These are phyloP conservation scores for Perca flavescens DNA, from an alignment of 2,113 vertebrate genomes.

Conservation along the genomic window DNA sequence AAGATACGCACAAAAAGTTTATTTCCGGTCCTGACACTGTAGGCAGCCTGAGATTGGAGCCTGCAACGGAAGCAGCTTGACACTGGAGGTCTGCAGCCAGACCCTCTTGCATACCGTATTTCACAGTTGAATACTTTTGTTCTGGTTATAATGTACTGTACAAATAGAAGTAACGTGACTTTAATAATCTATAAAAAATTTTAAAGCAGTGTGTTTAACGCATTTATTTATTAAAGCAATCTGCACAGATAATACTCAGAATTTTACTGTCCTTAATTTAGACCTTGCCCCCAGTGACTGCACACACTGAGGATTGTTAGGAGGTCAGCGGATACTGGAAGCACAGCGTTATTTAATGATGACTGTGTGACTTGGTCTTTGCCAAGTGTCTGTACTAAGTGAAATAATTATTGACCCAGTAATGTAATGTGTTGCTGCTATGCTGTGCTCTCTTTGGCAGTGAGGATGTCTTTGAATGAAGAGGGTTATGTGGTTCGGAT, in stretches of 20 bases:
- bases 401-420: neutral
- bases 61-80: too few relatives aligned
- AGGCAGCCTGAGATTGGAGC: too few relatives aligned
- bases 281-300: neutral
- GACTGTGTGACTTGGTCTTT: neutral
- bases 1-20: too few relatives aligned
- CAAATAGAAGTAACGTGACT: neutral
- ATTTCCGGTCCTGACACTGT: too few relatives aligned
- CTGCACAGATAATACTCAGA: neutral
- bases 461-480: constrained; percentile 84
- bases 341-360: neutral
- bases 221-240: neutral
- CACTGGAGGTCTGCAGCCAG: too few relatives aligned
- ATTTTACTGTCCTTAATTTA: constrained; percentile 6
- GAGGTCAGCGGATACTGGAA: neutral
- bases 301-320: neutral
- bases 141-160: neutral
- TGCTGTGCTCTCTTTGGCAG: constrained; percentile 51
- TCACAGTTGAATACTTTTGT: neutral
- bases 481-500: constrained; percentile 89
- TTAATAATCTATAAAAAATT: neutral
- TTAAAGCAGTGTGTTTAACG: neutral
- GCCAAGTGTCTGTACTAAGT: neutral
- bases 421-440: constrained; percentile 14
- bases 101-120: too few relatives aligned